These are phyloP conservation scores for Brachymystax lenok DNA, from an alignment of 2,797 vertebrate species.

Conservation along the genomic window DNA sequence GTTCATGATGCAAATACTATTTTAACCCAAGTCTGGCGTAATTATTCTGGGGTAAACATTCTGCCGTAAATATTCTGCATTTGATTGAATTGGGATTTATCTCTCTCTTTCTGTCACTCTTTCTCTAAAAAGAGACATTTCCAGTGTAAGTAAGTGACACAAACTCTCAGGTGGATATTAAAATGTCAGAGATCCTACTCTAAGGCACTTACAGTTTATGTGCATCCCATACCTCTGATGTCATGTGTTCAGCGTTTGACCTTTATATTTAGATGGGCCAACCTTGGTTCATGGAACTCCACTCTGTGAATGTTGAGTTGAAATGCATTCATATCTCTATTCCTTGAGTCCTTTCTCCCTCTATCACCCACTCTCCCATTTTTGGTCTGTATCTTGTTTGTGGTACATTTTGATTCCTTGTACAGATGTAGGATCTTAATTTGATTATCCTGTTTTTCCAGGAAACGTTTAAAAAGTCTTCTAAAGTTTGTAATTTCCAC, in stretches of 20 bases:
- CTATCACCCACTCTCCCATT: neutral
- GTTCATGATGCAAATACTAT: neutral
- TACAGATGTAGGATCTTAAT: neutral
- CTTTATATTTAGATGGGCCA: constrained; percentile 1
- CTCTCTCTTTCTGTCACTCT: neutral
- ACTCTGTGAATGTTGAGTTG: neutral
- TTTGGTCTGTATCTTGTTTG: neutral
- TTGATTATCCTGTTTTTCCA: too few species aligned
- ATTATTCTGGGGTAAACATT: neutral
- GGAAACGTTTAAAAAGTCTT: too few species aligned
- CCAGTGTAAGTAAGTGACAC: neutral
- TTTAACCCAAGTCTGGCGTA: neutral
- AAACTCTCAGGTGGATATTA: neutral
- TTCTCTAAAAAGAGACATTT: neutral
- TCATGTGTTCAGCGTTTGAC: constrained; percentile 1
- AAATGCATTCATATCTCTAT: neutral
- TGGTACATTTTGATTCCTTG: neutral
- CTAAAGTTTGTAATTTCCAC: too few species aligned
- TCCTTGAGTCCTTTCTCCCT: neutral
- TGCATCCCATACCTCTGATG: neutral
- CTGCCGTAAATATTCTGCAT: neutral
- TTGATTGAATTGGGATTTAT: neutral
- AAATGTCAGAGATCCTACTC: neutral
- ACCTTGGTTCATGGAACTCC: neutral
- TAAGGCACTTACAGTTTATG: neutral